A percentile compares a stretch with the other conserved stretches of the same genome.
These are phyloP conservation scores for Dasypogon diadema DNA, from an alignment of 2,888 invertebrate species.

Conservation along the genomic window DNA sequence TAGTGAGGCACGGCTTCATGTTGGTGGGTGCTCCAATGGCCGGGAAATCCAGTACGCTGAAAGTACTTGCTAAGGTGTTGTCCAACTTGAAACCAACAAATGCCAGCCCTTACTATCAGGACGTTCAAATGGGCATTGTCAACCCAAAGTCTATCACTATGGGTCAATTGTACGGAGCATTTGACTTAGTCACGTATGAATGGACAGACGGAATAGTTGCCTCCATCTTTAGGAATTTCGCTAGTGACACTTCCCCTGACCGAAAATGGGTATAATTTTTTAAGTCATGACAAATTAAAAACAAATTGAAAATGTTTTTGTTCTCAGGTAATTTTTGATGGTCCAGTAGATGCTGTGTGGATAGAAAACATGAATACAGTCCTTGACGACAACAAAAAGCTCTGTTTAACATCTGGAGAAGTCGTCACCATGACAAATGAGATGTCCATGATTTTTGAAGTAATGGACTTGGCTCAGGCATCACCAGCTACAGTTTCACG, in stretches of 20 bases:
- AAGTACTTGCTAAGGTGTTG: slow-evolving; percentile 81
- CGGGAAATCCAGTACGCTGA: slow-evolving; percentile 84
- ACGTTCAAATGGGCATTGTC: slow-evolving; percentile 81
- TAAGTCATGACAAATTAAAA: neutral
- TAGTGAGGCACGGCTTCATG: slow-evolving; percentile 93
- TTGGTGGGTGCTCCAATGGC: slow-evolving; percentile 85
- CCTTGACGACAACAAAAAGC: slow-evolving; percentile 90
- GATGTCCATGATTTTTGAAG: slow-evolving; percentile 92
- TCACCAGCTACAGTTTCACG: slow-evolving; percentile 91
- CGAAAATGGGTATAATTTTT: slow-evolving; percentile 83
- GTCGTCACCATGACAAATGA: slow-evolving; percentile 85
- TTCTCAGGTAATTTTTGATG: slow-evolving; percentile 80
- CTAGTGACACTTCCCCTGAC: slow-evolving; percentile 78
- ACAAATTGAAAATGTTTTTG: no score
- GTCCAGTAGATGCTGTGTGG: slow-evolving; percentile 93
- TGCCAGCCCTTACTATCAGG: slow-evolving; percentile 69
- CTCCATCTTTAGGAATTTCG: slow-evolving; percentile 81
- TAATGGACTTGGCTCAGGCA: slow-evolving; percentile 87
- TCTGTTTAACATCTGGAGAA: slow-evolving; percentile 88
- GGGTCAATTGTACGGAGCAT: slow-evolving; percentile 92
- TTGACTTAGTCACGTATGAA: slow-evolving; percentile 91
- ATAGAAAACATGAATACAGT: slow-evolving; percentile 95
- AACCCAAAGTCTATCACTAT: slow-evolving; percentile 95
- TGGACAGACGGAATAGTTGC: slow-evolving; percentile 92
- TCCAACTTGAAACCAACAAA: slow-evolving; percentile 75